Base-by-base conservation (phyloP, 2,888 invertebrate genomes). In the Idaea biselata region DNA sequence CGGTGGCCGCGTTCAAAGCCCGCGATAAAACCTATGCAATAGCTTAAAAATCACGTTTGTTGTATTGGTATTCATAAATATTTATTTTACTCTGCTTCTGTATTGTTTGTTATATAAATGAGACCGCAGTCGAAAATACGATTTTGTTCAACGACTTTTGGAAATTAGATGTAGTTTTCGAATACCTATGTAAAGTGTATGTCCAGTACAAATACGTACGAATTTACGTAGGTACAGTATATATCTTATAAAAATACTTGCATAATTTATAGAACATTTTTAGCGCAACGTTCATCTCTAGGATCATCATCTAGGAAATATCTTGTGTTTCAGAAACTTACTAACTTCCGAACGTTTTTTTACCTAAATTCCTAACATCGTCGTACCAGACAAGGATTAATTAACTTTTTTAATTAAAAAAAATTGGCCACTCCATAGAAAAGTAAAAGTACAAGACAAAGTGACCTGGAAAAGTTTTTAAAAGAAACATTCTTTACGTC, bases 331-430 rank as follows among this genome's bases (percentile, higher is more conserved):
- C 0, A 44, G 11, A 44, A 44, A 44, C 44, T 44, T 44, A 32
- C 32, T 11, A 8, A 32, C 44, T 44, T 7, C 7, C 14, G 44
- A 44, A 44, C 7, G 44, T 44, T 44, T 44, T 14, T 14, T 44
- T 44, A 44, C 44, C 31, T 58, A 31, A 58, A 58, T 32, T 32
- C 31, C 44, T 44, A 44, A 44, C 44, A 44, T 44, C 8, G 44
- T 11, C 44, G 60, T 66, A 62, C 67, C 67, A 61, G 67, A 66
- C 57, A 67, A 63, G 65, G 67, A 71, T 69, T 71, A 71, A 77
- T 73, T 69, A 73, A 71, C 66, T 69, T 74, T 71, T 74, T 73
- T 72, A 73, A 74, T 77, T 72, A 75, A 67, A 72, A 68, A 33
- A 62, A 60, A 67, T 70, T 65, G 68, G 66, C 33, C 58, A 56